Evolutionary conservation across 1,140 invertebrate species (phyloP).

Genomic region (Coboldia fuscipes): DNA sequence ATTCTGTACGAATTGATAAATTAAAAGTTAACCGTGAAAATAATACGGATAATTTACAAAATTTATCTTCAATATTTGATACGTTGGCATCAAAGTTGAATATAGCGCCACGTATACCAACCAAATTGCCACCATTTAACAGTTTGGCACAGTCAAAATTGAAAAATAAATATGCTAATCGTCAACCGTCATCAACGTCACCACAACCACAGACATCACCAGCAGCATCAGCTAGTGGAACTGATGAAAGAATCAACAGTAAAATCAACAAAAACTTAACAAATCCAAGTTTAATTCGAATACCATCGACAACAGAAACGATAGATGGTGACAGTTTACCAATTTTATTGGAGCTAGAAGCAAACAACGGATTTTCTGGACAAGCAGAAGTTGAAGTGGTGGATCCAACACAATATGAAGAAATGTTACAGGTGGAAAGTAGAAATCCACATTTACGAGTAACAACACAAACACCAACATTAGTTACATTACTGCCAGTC

Average conservation of each 20-base stretch:
- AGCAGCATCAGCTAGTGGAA: conserved; percentile 3
- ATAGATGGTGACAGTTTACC: neutral
- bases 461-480: conserved; percentile 9
- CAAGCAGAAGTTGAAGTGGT: conserved; percentile 20
- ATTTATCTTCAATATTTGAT: conserved; percentile 20
- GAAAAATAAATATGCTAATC: conserved; percentile 7
- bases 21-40: conserved; percentile 11
- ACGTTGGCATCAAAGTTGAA: conserved; percentile 19
- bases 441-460: conserved; percentile 11
- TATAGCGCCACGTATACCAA: conserved; percentile 14
- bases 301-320: neutral
- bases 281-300: neutral
- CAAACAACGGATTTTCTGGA: conserved; percentile 4
- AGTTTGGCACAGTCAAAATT: conserved; percentile 12
- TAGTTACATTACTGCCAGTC: conserved; percentile 18
- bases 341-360: too few relatives aligned
- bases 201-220: neutral
- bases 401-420: conserved; percentile 19
- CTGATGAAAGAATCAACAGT: conserved; percentile 4
- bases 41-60: conserved; percentile 18
- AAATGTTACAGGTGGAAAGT: conserved; percentile 10
- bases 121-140: conserved; percentile 15
- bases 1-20: conserved; percentile 9
- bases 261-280: too few relatives aligned
- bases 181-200: neutral